These are phyloP conservation scores for Chloroceryle inda DNA, from an alignment of 2,797 vertebrate genomes.

Conservation along the genomic window DNA sequence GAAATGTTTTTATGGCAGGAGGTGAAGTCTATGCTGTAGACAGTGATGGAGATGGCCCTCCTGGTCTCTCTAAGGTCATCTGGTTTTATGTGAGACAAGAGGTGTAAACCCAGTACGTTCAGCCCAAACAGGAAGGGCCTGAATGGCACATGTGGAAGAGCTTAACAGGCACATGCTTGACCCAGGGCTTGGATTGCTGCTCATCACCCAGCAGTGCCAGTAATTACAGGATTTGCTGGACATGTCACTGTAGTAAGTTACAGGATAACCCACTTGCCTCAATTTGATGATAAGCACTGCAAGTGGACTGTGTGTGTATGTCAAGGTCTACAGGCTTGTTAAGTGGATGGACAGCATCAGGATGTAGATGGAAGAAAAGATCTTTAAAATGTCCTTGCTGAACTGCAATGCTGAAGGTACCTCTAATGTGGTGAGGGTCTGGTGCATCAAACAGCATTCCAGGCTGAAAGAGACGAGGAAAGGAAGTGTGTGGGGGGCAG, in stretches of 20 bases:
- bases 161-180: conserved; percentile 49
- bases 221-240: conserved; percentile 6
- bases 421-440: neutral
- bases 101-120: neutral
- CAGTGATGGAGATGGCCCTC: conserved; percentile 9
- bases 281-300: conserved; percentile 24
- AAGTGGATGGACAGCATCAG: neutral
- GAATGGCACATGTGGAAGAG: conserved; percentile 67
- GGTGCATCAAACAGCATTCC: conserved; percentile 61
- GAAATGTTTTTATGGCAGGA: conserved; percentile 45
- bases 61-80: conserved; percentile 38
- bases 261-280: neutral
- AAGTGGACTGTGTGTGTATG: neutral
- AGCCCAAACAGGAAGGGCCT: conserved; percentile 67
- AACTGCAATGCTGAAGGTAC: neutral
- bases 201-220: neutral
- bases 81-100: conserved; percentile 40
- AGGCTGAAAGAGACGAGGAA: conserved; percentile 24
- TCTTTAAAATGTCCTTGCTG: neutral
- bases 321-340: neutral
- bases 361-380: neutral
- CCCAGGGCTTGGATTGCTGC: neutral
- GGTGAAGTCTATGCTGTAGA: neutral
- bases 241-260: neutral
- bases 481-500: neutral